phyloP scores from a whole-genome alignment of 2,797 vertebrate species.

The Knipowitschia caucasica region DNA sequence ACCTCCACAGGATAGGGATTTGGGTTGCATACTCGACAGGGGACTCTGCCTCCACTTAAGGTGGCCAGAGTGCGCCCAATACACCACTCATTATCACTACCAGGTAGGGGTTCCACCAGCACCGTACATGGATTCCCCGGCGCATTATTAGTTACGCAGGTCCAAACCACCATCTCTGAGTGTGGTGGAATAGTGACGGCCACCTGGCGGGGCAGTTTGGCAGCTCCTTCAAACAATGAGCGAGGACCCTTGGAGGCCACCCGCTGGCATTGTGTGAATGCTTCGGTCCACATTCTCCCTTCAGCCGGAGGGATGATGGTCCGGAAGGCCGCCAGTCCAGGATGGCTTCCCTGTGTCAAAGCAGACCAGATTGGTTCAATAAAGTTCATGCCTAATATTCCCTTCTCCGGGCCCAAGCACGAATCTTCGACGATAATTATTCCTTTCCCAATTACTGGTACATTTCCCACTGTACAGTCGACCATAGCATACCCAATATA shows the following conservation, averaged over 20 bases:
- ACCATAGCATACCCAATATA: neutral
- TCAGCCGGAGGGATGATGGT: neutral
- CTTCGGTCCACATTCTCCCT: neutral
- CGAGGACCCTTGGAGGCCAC: neutral
- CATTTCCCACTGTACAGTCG: neutral
- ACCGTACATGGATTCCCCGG: neutral
- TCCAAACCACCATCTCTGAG: conserved; percentile 7
- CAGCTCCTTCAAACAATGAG: neutral
- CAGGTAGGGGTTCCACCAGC: conserved; percentile 1
- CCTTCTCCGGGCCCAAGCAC: too few species aligned
- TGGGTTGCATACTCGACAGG: too few species aligned
- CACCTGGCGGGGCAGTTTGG: neutral
- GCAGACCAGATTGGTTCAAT: conserved; percentile 1
- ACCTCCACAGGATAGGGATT: conserved; percentile 8
- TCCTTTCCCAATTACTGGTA: neutral
- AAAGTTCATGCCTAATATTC: conserved; percentile 10
- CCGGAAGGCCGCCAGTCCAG: neutral
- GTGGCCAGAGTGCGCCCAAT: conserved; percentile 1
- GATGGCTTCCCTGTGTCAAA: conserved; percentile 7
- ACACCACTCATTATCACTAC: neutral
- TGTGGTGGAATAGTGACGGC: neutral
- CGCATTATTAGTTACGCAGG: neutral
- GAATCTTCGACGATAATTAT: conserved; percentile 1
- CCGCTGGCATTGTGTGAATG: neutral
- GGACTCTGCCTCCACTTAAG: neutral